A percentile compares a stretch with the other conserved stretches of the same genome.
Evolutionary conservation across 2,888 invertebrate species (phyloP).

Genomic region (Volucella zonaria): DNA sequence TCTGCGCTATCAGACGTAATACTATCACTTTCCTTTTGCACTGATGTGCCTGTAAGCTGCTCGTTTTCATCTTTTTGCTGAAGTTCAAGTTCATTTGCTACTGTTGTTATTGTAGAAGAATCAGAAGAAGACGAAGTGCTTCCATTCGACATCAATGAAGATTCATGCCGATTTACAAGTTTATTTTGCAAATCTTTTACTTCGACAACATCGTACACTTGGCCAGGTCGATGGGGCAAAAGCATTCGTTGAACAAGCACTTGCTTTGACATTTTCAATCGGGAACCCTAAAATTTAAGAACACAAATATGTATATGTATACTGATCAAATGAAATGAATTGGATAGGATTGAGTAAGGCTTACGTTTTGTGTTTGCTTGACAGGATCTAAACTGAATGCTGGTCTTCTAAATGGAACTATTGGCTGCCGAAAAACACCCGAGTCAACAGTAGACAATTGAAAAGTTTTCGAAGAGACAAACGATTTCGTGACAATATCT

Average conservation of each 20-base stretch:
- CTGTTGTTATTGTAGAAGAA: not conserved
- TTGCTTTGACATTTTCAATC: slow-evolving; percentile 82
- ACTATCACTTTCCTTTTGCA: slow-evolving; percentile 32
- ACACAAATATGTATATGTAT: not conserved
- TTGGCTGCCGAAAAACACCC: slow-evolving; percentile 78
- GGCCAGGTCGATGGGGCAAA: slow-evolving; percentile 84
- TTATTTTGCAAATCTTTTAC: slow-evolving; percentile 77
- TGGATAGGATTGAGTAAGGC: slow-evolving; percentile 19
- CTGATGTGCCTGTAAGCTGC: not conserved
- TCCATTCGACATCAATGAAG: slow-evolving; percentile 40
- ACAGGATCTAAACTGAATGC: slow-evolving; percentile 79
- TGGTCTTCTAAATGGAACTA: slow-evolving; percentile 79
- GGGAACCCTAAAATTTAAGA: slow-evolving; percentile 76
- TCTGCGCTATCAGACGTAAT: slow-evolving; percentile 36
- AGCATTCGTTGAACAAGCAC: slow-evolving; percentile 90
- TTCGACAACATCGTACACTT: slow-evolving; percentile 78
- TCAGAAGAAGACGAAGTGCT: slow-evolving; percentile 1
- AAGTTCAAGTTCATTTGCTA: slow-evolving; percentile 7
- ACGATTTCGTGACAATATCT: slow-evolving; percentile 76
- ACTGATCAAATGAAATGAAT: not conserved
- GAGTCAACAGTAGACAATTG: slow-evolving; percentile 68
- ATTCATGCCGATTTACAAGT: slow-evolving; percentile 66
- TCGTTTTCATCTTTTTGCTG: not conserved
- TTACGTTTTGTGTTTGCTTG: slow-evolving; percentile 79
- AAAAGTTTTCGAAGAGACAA: slow-evolving; percentile 78